Evolutionary conservation across 1,140 invertebrate genomes (phyloP).

Genomic region (Limonius californicus): DNA sequence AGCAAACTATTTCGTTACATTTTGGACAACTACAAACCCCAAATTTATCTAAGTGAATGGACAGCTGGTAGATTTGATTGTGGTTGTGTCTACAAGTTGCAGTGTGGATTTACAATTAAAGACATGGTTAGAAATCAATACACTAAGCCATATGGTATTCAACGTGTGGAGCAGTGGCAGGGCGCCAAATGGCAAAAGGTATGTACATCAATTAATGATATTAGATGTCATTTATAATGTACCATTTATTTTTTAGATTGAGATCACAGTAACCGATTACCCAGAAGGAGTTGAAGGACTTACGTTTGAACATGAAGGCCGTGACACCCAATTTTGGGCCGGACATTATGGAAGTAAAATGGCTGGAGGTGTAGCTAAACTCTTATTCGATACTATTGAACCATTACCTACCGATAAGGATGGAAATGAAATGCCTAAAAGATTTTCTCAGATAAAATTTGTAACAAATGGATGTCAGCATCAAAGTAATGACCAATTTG

Average conservation of each 20-base stretch:
- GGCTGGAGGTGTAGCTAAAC: conserved; percentile 54
- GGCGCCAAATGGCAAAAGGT: background rate
- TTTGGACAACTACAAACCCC: conserved; percentile 40
- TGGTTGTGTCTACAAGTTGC: conserved; percentile 26
- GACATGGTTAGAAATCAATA: background rate
- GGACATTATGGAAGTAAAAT: conserved; percentile 70
- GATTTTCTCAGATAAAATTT: background rate
- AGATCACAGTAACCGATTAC: conserved; percentile 40
- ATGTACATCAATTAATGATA: too few species aligned
- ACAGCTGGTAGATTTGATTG: conserved; percentile 45
- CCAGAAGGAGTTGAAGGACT: conserved; percentile 36
- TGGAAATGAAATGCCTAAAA: background rate
- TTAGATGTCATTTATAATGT: too few species aligned
- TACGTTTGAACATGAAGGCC: conserved; percentile 50
- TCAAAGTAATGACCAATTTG: too few species aligned
- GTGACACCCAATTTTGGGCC: conserved; percentile 59
- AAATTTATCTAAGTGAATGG: conserved; percentile 46
- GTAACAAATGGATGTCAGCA: background rate
- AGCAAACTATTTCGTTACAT: conserved; percentile 36
- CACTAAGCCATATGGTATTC: background rate
- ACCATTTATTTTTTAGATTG: conserved; percentile 38
- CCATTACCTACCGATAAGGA: background rate
- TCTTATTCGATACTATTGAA: conserved; percentile 33
- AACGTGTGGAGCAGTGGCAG: background rate
- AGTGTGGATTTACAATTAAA: background rate